Conservation (phyloP, 2,113 vertebrate genomes). For the Ammospiza nelsoni region DNA sequence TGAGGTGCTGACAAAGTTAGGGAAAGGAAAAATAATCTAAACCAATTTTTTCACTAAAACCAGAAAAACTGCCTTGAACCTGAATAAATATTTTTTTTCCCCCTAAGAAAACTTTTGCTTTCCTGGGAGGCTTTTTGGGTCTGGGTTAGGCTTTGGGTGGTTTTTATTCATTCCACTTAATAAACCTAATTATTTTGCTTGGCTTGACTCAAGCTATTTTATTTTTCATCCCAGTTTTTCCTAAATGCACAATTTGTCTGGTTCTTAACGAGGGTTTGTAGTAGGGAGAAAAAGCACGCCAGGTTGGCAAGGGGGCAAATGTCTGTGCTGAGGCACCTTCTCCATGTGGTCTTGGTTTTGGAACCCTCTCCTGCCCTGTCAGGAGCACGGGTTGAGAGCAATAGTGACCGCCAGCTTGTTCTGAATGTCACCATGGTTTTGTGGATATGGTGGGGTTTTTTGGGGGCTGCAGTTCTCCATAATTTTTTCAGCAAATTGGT, state of each 20-base stretch:
- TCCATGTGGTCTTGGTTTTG: not conserved
- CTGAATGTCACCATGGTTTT: not conserved
- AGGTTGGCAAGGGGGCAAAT: not conserved
- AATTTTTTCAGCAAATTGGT: constrained; percentile 24
- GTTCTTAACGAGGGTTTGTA: not conserved
- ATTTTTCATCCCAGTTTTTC: not conserved
- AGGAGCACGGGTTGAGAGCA: not conserved
- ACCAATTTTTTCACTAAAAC: not conserved
- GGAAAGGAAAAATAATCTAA: not conserved
- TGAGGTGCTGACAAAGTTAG: not conserved
- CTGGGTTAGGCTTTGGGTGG: not conserved
- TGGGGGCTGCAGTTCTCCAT: fast-evolving
- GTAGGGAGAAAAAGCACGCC: not conserved
- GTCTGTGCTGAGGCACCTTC: not conserved
- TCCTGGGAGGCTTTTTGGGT: not conserved
- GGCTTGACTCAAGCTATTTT: not conserved
- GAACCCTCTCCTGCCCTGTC: not conserved
- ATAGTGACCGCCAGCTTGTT: not conserved
- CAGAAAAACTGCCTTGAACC: not conserved
- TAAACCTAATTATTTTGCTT: not conserved
- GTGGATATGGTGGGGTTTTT: fast-evolving
- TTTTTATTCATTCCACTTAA: not conserved
- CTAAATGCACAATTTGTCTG: not conserved
- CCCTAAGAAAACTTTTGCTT: fast-evolving
- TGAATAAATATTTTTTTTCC: not conserved